Conservation (phyloP, 2,797 vertebrate species). For the Acomys russatus region DNA sequence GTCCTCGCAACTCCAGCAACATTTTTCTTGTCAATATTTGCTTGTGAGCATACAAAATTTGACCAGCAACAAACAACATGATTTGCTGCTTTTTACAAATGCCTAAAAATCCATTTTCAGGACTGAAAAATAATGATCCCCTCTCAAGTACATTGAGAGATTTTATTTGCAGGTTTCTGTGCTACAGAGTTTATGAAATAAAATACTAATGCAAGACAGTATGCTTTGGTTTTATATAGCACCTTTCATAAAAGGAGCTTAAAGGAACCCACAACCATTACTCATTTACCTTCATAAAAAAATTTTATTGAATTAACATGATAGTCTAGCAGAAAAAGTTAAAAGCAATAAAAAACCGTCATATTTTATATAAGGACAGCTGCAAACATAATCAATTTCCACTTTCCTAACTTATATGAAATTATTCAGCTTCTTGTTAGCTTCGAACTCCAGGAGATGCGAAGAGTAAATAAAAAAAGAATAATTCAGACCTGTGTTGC, state of each 20-base stretch:
- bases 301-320: slow-evolving; percentile 74
- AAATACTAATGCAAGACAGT: slow-evolving; percentile 65
- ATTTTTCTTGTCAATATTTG: slow-evolving; percentile 46
- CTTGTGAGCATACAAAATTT: slow-evolving; percentile 45
- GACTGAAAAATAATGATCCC: slow-evolving; percentile 63
- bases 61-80: slow-evolving; percentile 8
- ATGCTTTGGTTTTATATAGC: slow-evolving; percentile 74
- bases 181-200: slow-evolving; percentile 74
- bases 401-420: slow-evolving; percentile 72
- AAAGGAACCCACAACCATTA: slow-evolving; percentile 67
- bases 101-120: slow-evolving; percentile 55
- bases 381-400: slow-evolving; percentile 70
- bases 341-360: slow-evolving; percentile 73
- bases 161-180: slow-evolving; percentile 69
- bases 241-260: slow-evolving; percentile 70
- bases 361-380: slow-evolving; percentile 67
- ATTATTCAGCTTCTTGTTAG: slow-evolving; percentile 76
- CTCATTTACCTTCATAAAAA: slow-evolving; percentile 73
- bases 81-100: slow-evolving; percentile 54
- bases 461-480: slow-evolving; percentile 78
- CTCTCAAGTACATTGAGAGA: slow-evolving; percentile 41
- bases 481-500: slow-evolving; percentile 61
- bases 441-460: slow-evolving; percentile 73
- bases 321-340: slow-evolving; percentile 62
- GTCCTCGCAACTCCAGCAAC: not conserved